Base-by-base conservation (phyloP, 2,113 vertebrate genomes). In the Callorhinus ursinus region DNA sequence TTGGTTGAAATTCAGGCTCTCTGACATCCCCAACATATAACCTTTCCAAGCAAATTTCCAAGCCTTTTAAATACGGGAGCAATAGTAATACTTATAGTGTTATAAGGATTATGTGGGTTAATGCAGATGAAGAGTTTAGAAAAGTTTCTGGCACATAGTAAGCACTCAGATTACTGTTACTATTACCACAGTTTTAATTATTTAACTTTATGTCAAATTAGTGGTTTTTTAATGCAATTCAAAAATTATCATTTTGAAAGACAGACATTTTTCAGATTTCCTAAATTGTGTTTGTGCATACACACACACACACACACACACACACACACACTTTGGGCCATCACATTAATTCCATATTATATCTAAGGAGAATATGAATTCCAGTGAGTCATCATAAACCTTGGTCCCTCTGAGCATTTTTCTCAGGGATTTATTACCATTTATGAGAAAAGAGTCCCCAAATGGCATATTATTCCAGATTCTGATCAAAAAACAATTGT, bases 321-420 rank as follows among this genome's bases (percentile, higher is more conserved):
- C 16, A 57, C n/a, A 61, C 49, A 63, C 69, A 79, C 26, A 57
- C 4, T 88, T 53, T 33, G 7, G 31, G 42, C n/a, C 11, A 69
- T 80, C 49, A 53, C 19, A 76, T 85, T 76, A 94, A 91, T 91
- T 88, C 65, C 81, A 61, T 36, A 39, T 39, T 65, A 77, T 65
- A 83, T 42, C 33, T 92, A 95, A 96, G 77, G 39, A 80, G 28
- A 72, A 80, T 80, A 42, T 76, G 61, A 96, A 81, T 89, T 95
- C 26, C 53, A 93, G 13, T 61, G 53, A 97, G 59, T 86, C 22
- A 61, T 59, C 65, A 53, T 79, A 97, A 94, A 55, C 51, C 46
- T 85, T 96, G 18, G 9, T 86, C 39, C 15, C 22, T 1, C 5
- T 69, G 88, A 96, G 61, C 85, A 96, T 79, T 88, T 91, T 81